Evolutionary conservation across 2,113 vertebrate species (phyloP).

Genomic region (Erythrocercus mccallii): DNA sequence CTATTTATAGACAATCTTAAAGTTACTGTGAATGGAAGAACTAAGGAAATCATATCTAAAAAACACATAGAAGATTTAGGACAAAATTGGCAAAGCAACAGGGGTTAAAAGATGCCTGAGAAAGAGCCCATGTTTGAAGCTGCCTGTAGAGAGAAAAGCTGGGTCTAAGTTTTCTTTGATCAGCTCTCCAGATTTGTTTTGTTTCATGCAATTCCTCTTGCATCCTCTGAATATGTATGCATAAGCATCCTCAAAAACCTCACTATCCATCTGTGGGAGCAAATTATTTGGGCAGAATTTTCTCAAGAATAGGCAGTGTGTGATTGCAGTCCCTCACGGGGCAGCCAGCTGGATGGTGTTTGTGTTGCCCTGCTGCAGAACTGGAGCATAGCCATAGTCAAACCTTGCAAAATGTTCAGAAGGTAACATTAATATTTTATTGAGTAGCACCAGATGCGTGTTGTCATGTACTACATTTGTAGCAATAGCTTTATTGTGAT

Average conservation of each 20-base stretch:
- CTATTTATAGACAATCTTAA: neutral
- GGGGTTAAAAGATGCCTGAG: neutral
- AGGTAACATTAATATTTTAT: neutral
- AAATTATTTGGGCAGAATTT: neutral
- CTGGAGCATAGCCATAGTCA: neutral
- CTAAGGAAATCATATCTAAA: neutral
- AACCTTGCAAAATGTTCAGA: neutral
- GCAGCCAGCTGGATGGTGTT: neutral
- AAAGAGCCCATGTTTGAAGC: neutral
- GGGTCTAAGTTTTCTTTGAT: neutral
- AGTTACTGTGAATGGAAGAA: neutral
- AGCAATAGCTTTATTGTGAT: neutral
- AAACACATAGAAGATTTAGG: neutral
- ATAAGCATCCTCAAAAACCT: neutral
- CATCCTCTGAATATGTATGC: neutral
- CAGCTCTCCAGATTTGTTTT: neutral
- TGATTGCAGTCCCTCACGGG: accelerated
- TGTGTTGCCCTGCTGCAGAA: neutral
- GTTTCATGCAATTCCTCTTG: neutral
- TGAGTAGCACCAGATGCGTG: neutral
- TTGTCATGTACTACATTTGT: neutral
- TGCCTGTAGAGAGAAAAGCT: neutral
- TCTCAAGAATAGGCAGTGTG: neutral
- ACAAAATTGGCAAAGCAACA: neutral
- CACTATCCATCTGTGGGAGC: accelerated